Percentiles rank a stretch among this genome's conserved stretches.
Conservation (phyloP, 2,888 invertebrate genomes). For the Acronicta aceris region DNA sequence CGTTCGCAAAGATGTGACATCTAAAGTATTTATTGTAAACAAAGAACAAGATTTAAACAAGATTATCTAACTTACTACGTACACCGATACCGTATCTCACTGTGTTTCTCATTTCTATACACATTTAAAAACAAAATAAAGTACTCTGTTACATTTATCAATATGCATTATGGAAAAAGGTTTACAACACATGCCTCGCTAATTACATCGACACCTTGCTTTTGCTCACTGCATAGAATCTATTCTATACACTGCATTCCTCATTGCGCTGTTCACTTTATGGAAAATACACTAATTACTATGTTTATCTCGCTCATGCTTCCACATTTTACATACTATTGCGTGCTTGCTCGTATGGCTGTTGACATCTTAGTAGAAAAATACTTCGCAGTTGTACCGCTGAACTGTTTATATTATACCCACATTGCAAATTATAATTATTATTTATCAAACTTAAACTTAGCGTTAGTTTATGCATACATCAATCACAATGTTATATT, state of each 20-base stretch:
- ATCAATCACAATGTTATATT: too few relatives aligned
- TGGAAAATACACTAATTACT: not conserved
- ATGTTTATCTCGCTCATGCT: too few relatives aligned
- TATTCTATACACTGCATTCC: not conserved
- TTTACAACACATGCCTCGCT: not conserved
- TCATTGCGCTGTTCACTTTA: not conserved
- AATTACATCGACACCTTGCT: not conserved
- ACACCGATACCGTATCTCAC: not conserved
- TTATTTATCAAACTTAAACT: too few relatives aligned
- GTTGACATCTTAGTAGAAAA: too few relatives aligned
- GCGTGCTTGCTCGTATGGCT: too few relatives aligned
- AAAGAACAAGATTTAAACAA: constrained; percentile 7
- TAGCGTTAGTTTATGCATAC: too few relatives aligned
- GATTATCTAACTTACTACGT: not conserved
- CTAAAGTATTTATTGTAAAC: not conserved
- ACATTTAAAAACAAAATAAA: not conserved
- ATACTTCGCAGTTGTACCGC: too few relatives aligned
- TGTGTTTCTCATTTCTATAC: not conserved
- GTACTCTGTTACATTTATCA: too few relatives aligned
- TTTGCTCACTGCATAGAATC: not conserved
- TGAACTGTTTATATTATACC: too few relatives aligned
- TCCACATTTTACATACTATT: too few relatives aligned
- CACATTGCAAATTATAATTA: too few relatives aligned
- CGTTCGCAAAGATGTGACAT: not conserved
- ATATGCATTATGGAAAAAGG: not conserved